Evolutionary conservation across 2,888 invertebrate genomes (phyloP).

Genomic region (Entomobrya proxima): DNA sequence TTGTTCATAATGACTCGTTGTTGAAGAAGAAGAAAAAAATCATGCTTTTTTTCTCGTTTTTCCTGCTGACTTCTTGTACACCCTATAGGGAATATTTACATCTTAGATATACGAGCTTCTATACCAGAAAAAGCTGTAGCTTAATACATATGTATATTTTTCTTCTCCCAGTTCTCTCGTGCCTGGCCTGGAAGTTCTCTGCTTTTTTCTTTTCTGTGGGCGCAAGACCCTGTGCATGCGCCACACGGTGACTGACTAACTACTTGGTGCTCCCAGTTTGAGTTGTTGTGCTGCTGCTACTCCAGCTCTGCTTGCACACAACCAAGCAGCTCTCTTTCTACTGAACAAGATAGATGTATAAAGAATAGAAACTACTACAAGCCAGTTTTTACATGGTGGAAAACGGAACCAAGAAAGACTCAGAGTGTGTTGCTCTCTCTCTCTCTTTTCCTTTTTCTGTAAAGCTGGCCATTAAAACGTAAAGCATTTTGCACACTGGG

Average conservation of each 20-base stretch:
- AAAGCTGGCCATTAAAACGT: constrained; percentile 33
- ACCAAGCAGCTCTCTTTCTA: too few relatives aligned
- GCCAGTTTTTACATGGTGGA: neutral
- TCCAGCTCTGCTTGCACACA: too few relatives aligned
- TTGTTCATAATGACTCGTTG: too few relatives aligned
- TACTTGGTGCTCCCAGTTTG: constrained; percentile 36
- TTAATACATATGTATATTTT: neutral
- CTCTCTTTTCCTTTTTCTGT: neutral
- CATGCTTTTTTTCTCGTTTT: too few relatives aligned
- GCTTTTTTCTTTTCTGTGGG: constrained; percentile 55
- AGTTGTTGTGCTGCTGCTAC: constrained; percentile 40
- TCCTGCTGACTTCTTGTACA: too few relatives aligned
- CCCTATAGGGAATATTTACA: too few relatives aligned
- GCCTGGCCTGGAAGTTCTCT: constrained; percentile 15
- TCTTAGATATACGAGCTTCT: too few relatives aligned
- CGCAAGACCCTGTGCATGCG: constrained; percentile 72
- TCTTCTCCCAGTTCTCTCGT: constrained; percentile 25
- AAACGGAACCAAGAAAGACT: neutral
- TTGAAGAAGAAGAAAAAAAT: too few relatives aligned
- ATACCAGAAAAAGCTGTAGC: neutral
- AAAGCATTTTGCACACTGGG: too few relatives aligned
- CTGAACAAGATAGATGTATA: too few relatives aligned
- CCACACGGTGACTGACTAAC: constrained; percentile 63
- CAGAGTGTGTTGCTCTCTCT: constrained; percentile 19
- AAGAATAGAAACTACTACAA: neutral